Evolutionary conservation across 2,797 vertebrate genomes (phyloP), one percentile per base, ranked within the genome.

Genomic region (Sciurus vulgaris): DNA sequence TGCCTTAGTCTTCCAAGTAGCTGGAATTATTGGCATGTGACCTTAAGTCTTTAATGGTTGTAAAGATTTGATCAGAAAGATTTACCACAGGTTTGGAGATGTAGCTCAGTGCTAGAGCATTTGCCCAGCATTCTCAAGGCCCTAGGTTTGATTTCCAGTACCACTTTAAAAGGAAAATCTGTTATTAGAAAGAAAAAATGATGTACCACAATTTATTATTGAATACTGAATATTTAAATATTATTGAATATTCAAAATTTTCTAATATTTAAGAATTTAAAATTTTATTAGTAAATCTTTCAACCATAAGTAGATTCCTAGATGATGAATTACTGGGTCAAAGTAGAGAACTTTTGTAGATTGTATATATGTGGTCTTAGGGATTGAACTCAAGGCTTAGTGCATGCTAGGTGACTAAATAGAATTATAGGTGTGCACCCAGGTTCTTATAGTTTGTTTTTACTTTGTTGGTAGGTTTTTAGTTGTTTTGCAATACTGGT

Each of bases 271-370:
- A 69, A 59, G 2, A 70, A 18, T 86, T 88, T 87, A 10, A 24
- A 74, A 73, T 56, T 86, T 28, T 91, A 49, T 54, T 81, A 78
- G 24, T 49, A 86, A 94, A 86, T 65, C 44, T 17, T 91, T 76
- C 38, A 65, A 73, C 61, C 54, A 54, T 86, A 67, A 35, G 51
- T 44, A 61, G 56, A n/a, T 82, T 91, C 28, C 33, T 38, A 49
- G 77, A 86, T 87, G n/a, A n/a, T 67, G 5, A 87, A 51, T 54
- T 88, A n/a, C 26, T 56, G 15, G 12, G 33, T 76, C 61, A 84
- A 69, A 69, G 15, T 63, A 33, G 35, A 73, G 18, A 15, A 65
- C 6, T 56, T 56, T 33, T 69, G 4, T 22, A 47, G 1, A 47
- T 81, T 56, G 6, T 56, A 56, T 56, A 7, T 56, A 56, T 56